Evolutionary conservation across 23 tunicate genomes (phyloP).

Genomic region (Ascidia mentula): DNA sequence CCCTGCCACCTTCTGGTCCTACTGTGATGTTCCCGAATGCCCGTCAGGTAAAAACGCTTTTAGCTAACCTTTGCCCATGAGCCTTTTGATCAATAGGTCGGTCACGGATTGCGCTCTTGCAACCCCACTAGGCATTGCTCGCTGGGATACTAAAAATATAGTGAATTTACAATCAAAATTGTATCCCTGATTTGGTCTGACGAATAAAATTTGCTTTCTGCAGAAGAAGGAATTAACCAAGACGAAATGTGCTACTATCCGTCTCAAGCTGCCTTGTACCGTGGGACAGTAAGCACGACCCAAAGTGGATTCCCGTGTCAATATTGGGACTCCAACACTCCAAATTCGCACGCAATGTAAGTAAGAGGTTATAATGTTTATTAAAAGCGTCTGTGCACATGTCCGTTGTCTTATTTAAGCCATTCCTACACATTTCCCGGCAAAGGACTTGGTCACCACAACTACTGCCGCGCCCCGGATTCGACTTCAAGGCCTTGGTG

Average conservation of each 20-base stretch:
- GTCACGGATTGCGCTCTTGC: too few species aligned
- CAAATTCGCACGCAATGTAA: conserved; percentile 46
- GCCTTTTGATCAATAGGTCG: too few species aligned
- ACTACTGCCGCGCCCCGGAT: conserved; percentile 64
- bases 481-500: conserved; percentile 42
- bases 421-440: conserved; percentile 29
- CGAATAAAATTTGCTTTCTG: neutral
- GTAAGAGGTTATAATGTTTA: neutral
- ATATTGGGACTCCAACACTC: conserved; percentile 40
- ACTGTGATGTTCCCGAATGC: conserved; percentile 33
- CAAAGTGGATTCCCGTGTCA: conserved; percentile 38
- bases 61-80: too few species aligned
- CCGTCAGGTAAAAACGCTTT: conserved; percentile 26
- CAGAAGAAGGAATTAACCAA: neutral
- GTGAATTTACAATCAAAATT: too few species aligned
- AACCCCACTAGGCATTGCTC: too few species aligned
- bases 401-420: neutral
- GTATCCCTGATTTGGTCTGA: neutral
- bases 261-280: conserved; percentile 23
- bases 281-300: conserved; percentile 35
- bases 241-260: conserved; percentile 2
- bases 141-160: too few species aligned
- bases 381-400: neutral
- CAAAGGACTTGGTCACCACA: conserved; percentile 32
- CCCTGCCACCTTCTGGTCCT: neutral